Percentiles rank a stretch among this genome's conserved stretches.
Evolutionary conservation across 2,888 invertebrate species (phyloP).

Genomic region (Hemaris fuciformis): DNA sequence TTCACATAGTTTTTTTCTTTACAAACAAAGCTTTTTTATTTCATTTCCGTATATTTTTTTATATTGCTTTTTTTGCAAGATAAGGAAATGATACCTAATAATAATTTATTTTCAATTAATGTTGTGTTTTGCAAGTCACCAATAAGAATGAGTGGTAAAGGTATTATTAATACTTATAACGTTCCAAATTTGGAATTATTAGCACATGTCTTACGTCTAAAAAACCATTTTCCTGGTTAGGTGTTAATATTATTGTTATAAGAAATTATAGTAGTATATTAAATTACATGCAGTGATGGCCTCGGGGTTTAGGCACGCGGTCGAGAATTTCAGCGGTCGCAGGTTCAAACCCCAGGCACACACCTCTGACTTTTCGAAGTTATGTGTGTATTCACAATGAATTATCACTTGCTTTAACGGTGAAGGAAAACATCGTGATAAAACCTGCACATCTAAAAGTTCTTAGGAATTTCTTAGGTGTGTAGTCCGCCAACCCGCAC

Average conservation of each 20-base stretch:
- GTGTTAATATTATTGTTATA: not conserved
- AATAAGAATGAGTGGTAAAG: not conserved
- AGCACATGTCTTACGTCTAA: not conserved
- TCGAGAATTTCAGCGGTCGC: too few species aligned
- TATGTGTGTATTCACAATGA: too few species aligned
- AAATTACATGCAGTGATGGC: too few species aligned
- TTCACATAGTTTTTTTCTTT: not conserved
- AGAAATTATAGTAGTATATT: not conserved
- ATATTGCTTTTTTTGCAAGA: not conserved
- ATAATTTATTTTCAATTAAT: not conserved
- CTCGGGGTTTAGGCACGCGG: too few species aligned
- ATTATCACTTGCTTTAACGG: too few species aligned
- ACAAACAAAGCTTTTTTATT: not conserved
- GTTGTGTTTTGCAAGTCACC: not conserved
- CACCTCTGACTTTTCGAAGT: too few species aligned
- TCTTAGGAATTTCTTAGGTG: too few species aligned
- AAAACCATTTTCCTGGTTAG: not conserved
- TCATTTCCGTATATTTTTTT: not conserved
- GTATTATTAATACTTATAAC: not conserved
- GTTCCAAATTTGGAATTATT: slow-evolving; percentile 1
- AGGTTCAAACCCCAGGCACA: too few species aligned
- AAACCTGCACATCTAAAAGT: too few species aligned
- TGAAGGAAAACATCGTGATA: too few species aligned
- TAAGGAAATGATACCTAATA: not conserved
- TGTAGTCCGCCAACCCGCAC: too few species aligned